These are phyloP conservation scores for Pseudotriccus pelzelni DNA, from an alignment of 2,797 vertebrate genomes.

Conservation along the genomic window DNA sequence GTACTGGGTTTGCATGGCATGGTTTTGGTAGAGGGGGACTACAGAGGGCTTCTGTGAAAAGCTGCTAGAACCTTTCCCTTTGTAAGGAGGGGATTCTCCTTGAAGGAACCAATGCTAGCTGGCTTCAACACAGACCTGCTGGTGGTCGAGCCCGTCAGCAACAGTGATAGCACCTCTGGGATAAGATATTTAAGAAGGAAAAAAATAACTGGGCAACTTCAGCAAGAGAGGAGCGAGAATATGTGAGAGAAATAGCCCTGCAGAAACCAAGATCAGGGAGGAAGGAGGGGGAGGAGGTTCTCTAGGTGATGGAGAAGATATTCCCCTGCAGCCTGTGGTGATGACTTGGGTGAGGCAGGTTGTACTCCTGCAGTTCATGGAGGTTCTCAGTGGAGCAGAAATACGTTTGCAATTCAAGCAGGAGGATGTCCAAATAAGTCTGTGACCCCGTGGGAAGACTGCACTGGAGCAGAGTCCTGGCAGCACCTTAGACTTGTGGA, in stretches of 20 bases:
- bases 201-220: neutral
- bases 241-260: neutral
- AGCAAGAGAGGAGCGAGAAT: neutral
- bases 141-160: neutral
- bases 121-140: too few relatives aligned
- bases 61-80: neutral
- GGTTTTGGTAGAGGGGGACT: neutral
- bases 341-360: neutral
- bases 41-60: neutral
- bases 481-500: neutral
- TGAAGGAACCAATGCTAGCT: neutral
- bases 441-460: neutral
- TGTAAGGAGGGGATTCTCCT: neutral
- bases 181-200: neutral
- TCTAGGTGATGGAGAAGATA: neutral
- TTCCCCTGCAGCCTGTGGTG: neutral
- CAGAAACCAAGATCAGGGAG: neutral
- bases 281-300: neutral
- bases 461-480: too few relatives aligned
- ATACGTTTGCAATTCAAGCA: neutral
- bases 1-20: neutral
- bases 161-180: neutral
- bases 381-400: neutral
- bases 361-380: neutral
- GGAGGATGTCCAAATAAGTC: neutral